phyloP scores from a whole-genome alignment of 2,113 vertebrate genomes.

The Hucho hucho region DNA sequence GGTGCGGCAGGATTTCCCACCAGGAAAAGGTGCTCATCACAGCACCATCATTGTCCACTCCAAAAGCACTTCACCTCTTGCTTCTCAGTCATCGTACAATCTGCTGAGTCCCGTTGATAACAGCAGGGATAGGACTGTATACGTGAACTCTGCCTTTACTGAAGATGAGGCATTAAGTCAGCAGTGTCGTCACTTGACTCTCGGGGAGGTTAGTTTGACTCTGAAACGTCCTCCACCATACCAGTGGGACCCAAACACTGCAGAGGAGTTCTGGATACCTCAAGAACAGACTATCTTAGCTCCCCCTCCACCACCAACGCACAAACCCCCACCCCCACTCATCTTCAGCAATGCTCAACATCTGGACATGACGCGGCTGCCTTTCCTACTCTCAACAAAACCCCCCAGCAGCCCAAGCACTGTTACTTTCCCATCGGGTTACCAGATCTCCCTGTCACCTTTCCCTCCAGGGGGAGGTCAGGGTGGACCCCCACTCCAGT shows the following conservation, averaged over 20 bases:
- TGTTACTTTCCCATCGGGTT: conserved; percentile 85
- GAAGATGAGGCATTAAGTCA: conserved; percentile 91
- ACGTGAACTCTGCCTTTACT: conserved; percentile 94
- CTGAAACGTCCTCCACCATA: conserved; percentile 91
- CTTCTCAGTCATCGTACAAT: conserved; percentile 92
- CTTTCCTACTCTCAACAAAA: conserved; percentile 89
- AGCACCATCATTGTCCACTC: conserved; percentile 87
- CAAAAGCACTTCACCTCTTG: conserved; percentile 81
- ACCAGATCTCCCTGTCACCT: conserved; percentile 84
- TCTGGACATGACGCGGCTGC: conserved; percentile 86
- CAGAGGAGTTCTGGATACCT: conserved; percentile 93
- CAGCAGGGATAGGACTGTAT: conserved; percentile 87
- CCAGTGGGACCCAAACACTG: conserved; percentile 88
- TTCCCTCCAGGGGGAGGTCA: conserved; percentile 84
- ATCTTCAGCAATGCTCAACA: conserved; percentile 86
- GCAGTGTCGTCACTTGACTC: conserved; percentile 85
- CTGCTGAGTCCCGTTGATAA: conserved; percentile 83
- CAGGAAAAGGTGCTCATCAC: conserved; percentile 77
- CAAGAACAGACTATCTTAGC: conserved; percentile 86
- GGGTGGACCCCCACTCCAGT: conserved; percentile 77
- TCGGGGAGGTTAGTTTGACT: conserved; percentile 79
- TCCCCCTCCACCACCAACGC: conserved; percentile 76
- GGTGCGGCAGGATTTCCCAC: conserved; percentile 81
- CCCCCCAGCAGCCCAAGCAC: conserved; percentile 83
- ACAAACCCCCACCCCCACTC: conserved; percentile 84